These are phyloP conservation scores for Achroia grisella DNA, from an alignment of 1,140 invertebrate genomes.

Conservation along the genomic window DNA sequence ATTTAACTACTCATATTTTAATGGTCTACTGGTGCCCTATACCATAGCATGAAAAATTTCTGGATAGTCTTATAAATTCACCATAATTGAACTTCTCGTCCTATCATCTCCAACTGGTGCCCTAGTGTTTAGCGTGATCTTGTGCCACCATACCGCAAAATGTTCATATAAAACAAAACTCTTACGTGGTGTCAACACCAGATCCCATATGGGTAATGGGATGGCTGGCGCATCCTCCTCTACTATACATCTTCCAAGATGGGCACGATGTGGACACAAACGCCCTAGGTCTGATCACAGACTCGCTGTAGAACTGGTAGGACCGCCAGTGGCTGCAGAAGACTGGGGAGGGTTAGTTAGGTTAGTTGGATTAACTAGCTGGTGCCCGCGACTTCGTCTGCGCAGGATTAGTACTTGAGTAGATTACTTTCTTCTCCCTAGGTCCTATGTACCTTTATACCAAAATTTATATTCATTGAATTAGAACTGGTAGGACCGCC, in stretches of 20 bases:
- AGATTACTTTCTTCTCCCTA: conserved; percentile 37
- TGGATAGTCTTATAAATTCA: too few species aligned
- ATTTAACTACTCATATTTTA: too few species aligned
- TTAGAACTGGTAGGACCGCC: conserved; percentile 83
- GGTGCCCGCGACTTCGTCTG: neutral
- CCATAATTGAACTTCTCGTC: too few species aligned
- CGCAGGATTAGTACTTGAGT: neutral
- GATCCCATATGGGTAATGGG: conserved; percentile 48
- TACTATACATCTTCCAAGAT: conserved; percentile 34
- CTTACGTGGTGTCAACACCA: conserved; percentile 45
- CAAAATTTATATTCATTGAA: too few species aligned
- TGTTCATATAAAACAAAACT: too few species aligned
- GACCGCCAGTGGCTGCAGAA: conserved; percentile 84
- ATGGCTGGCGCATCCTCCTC: conserved; percentile 23
- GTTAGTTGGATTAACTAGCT: conserved; percentile 1
- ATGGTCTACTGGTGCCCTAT: too few species aligned
- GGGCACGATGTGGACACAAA: conserved; percentile 72
- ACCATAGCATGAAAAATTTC: too few species aligned
- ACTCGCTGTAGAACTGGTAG: conserved; percentile 82
- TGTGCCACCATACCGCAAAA: too few species aligned
- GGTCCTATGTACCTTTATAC: too few species aligned
- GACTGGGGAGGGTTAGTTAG: conserved; percentile 52
- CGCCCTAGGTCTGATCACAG: conserved; percentile 75
- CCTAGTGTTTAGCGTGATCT: too few species aligned
- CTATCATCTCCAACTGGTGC: too few species aligned